phyloP scores from a whole-genome alignment of 2,797 vertebrate genomes.

The Macropus fuliginosus region DNA sequence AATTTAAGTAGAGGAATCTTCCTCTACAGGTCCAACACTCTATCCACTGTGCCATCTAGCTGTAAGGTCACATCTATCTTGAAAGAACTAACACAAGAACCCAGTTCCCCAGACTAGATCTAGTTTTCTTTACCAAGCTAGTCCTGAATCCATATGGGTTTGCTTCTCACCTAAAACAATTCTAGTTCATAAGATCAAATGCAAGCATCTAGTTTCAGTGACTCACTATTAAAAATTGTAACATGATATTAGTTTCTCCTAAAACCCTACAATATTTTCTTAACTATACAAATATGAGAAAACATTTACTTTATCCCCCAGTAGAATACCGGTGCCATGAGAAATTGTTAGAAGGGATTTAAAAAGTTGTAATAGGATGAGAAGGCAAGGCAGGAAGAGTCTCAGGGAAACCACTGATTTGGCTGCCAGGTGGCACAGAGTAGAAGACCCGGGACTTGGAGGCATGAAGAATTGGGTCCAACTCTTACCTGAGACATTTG shows the following conservation, averaged over 20 bases:
- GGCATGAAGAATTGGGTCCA: not conserved
- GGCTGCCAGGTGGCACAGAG: not conserved
- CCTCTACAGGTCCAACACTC: not conserved
- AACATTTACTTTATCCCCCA: not conserved
- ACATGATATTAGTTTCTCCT: not conserved
- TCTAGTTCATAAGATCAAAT: not conserved
- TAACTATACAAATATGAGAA: not conserved
- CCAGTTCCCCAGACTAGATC: not conserved
- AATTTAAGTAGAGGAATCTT: not conserved
- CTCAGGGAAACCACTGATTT: not conserved
- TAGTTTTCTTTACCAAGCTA: not conserved
- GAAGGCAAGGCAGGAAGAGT: not conserved
- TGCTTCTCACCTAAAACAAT: not conserved
- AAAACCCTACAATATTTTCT: not conserved
- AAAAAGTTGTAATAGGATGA: not conserved
- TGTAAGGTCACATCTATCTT: not conserved
- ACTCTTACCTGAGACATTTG: not conserved
- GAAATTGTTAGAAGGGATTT: not conserved
- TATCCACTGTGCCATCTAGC: not conserved
- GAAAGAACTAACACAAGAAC: not conserved
- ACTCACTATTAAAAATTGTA: not conserved
- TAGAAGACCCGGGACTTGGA: not conserved
- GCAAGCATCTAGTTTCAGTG: not conserved
- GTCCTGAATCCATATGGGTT: not conserved
- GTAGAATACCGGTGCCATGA: not conserved